Conservation (phyloP, 2,113 vertebrate species). For the Aegithalos caudatus region DNA sequence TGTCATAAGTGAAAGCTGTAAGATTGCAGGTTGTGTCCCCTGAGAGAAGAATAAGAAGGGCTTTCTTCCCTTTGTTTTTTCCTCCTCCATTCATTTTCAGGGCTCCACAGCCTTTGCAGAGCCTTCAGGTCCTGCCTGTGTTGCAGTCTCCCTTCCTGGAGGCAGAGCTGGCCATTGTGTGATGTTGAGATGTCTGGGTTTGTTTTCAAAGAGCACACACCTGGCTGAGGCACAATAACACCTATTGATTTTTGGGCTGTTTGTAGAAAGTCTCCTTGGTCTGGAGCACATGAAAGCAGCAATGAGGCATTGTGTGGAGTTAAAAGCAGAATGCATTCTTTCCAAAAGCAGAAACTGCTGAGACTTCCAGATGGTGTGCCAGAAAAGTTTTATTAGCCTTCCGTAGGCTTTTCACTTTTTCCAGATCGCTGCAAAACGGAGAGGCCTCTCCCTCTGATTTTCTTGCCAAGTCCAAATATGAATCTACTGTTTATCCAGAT, state of each 20-base stretch:
- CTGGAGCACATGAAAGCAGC: slow-evolving; percentile 2
- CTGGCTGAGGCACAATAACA: neutral
- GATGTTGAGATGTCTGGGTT: neutral
- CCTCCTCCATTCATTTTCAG: neutral
- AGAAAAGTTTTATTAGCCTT: neutral
- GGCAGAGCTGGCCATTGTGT: neutral
- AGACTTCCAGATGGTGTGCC: neutral
- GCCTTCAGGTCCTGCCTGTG: neutral
- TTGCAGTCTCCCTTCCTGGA: neutral
- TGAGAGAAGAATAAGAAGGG: neutral
- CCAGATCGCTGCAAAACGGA: neutral
- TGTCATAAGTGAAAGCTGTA: neutral
- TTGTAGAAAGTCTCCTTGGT: slow-evolving; percentile 4
- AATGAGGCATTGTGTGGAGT: slow-evolving; percentile 35
- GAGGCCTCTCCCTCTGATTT: neutral
- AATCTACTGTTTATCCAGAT: slow-evolving; percentile 23
- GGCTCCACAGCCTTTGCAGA: neutral
- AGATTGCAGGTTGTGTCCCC: neutral
- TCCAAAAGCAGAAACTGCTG: neutral
- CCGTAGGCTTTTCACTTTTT: slow-evolving; percentile 21
- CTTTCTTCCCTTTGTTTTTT: slow-evolving; percentile 20
- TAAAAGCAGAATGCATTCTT: slow-evolving; percentile 18
- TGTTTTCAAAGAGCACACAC: neutral
- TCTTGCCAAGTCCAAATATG: slow-evolving; percentile 54
- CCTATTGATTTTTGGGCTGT: neutral